Evolutionary conservation across 1,140 invertebrate genomes (phyloP).

Genomic region (Leucophenga varia): DNA sequence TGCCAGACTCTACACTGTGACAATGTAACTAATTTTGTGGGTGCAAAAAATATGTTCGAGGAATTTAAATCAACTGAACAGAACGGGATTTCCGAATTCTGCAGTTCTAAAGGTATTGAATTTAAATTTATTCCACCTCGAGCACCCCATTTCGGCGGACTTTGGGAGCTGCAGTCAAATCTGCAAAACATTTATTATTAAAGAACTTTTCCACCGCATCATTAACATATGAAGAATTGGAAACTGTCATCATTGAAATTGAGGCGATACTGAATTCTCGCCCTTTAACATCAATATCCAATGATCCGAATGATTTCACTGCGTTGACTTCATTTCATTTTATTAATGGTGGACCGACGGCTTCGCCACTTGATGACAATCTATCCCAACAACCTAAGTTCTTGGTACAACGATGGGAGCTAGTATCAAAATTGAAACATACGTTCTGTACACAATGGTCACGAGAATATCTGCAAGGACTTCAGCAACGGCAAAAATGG

Average conservation of each 20-base stretch:
- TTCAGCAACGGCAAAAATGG: slow-evolving; percentile 49
- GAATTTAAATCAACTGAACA: too few species aligned
- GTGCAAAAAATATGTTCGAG: too few species aligned
- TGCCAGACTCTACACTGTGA: too few species aligned
- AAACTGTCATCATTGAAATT: slow-evolving; percentile 19
- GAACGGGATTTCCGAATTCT: too few species aligned
- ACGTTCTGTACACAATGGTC: slow-evolving; percentile 38
- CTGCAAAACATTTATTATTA: slow-evolving; percentile 30
- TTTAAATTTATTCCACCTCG: slow-evolving; percentile 31
- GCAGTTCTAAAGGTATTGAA: slow-evolving; percentile 11
- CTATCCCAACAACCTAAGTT: too few species aligned
- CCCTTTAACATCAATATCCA: slow-evolving; percentile 25
- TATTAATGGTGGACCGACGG: slow-evolving; percentile 39
- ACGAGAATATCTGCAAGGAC: slow-evolving; percentile 27
- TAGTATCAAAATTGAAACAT: too few species aligned
- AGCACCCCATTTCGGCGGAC: slow-evolving; percentile 37
- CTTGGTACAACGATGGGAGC: too few species aligned
- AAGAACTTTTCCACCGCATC: slow-evolving; percentile 15
- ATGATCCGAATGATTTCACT: slow-evolving; percentile 25
- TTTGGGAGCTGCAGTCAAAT: slow-evolving; percentile 36
- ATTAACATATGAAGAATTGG: slow-evolving; percentile 25
- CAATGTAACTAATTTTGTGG: too few species aligned
- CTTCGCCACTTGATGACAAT: too few species aligned
- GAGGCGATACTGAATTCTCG: slow-evolving; percentile 14
- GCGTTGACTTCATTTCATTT: slow-evolving; percentile 46